Base-by-base conservation (phyloP, 2,888 invertebrate genomes). In the Cylloceria caligata region DNA sequence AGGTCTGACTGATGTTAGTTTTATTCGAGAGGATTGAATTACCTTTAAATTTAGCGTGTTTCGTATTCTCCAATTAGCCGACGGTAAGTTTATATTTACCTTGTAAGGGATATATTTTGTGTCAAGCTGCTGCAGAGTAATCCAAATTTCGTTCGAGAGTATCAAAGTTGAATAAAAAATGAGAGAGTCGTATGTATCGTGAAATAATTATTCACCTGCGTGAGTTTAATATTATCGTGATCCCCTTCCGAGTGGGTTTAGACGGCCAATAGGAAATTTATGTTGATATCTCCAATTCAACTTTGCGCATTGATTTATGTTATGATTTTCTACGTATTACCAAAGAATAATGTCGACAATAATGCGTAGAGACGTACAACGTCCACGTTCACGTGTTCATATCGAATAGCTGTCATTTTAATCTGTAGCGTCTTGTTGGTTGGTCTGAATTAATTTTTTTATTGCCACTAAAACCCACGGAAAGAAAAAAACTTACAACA, bases 401-500 rank as follows among this genome's bases (percentile, higher is more conserved):
- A 5, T 39, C 13, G 19, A 1, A 0, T 21, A 49, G 49, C 21
- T 21, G 19, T 49, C 9, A 49, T 21, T 49, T 21, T 11, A 49
- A 1, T 1, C 7, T 21, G 21, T 19, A n/a, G 49, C 49, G 4
- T 55, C 27, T n/a, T 1, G 30, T 27, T 6, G 1, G 13, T 3
- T 0, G 30, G 30, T 1, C 6, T 13, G 30, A 57, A 30, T 30
- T 30, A 24, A 30, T 57, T 57, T 57, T 57, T 30, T 57, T 13
- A 27, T 57, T 7, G 7, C 21, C n/a, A 6, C 52, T 30, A 24
- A 69, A 76, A 57, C 27, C 13, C 9, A 52, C 16, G 4, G 65
- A n/a, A 47, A 68, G 19, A 3, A n/a, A 55, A 19, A 64, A 71
- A 57, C 39, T 13, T 47, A 13, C 65, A 55, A 71, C 11, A 16